Conservation (phyloP, 2,113 vertebrate species). For the human (Homo sapiens) region DNA sequence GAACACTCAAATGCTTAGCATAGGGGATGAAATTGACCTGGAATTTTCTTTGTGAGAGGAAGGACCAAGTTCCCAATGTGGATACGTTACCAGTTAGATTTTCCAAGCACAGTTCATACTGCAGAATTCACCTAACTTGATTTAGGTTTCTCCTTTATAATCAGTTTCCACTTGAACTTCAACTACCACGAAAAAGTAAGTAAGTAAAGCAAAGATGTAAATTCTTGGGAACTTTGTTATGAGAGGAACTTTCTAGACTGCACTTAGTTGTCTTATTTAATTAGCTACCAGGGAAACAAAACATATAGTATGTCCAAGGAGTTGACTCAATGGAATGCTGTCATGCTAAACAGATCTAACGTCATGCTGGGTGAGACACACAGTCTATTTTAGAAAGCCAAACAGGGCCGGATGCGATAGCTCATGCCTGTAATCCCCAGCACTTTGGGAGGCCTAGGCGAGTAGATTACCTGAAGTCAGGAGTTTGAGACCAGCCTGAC, state of each 20-base stretch:
- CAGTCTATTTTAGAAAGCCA: not conserved
- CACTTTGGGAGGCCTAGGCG: too few relatives aligned
- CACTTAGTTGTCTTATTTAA: not conserved
- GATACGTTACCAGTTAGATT: rapidly evolving
- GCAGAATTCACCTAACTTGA: not conserved
- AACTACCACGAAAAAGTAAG: not conserved
- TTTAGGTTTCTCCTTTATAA: not conserved
- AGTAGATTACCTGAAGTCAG: too few relatives aligned
- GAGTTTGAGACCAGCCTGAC: too few relatives aligned
- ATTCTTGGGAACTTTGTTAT: not conserved
- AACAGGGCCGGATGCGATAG: not conserved
- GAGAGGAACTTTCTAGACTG: not conserved
- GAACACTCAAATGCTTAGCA: not conserved
- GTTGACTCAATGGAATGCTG: rapidly evolving
- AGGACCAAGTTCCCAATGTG: not conserved
- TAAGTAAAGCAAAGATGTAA: not conserved
- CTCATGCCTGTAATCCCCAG: too few relatives aligned
- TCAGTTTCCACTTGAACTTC: not conserved
- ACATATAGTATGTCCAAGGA: not conserved
- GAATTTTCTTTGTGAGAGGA: not conserved
- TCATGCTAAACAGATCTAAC: not conserved
- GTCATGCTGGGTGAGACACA: not conserved
- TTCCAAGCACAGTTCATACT: not conserved
- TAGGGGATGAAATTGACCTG: not conserved
- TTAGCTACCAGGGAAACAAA: not conserved